Conservation (phyloP, 2,888 invertebrate genomes). For the Miltochrista miniata region DNA sequence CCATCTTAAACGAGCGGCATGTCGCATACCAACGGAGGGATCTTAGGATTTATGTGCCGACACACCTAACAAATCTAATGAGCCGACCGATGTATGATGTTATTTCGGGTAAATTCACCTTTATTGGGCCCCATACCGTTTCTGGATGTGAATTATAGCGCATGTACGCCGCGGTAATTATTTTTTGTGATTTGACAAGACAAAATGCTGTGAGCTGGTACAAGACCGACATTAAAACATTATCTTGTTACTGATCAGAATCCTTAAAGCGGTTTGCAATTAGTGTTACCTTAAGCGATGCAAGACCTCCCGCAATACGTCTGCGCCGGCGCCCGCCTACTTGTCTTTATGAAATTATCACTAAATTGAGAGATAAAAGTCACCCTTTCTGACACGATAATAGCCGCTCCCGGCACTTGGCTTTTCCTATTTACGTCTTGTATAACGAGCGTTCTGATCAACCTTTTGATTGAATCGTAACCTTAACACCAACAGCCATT, state of each 20-base stretch:
- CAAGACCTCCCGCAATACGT: conserved; percentile 64
- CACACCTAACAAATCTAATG: conserved; percentile 41
- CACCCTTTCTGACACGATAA: conserved; percentile 68
- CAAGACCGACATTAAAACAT: conserved; percentile 67
- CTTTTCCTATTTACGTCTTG: conserved; percentile 65
- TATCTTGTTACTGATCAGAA: conserved; percentile 77
- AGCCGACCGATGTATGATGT: conserved; percentile 22
- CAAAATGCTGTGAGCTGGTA: conserved; percentile 58
- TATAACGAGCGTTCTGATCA: conserved; percentile 36
- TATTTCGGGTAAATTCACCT: conserved; percentile 27
- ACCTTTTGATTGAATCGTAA: conserved; percentile 35
- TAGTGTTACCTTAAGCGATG: conserved; percentile 58
- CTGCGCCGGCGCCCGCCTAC: conserved; percentile 51
- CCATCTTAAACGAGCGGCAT: conserved; percentile 63
- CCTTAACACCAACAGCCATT: conserved; percentile 5
- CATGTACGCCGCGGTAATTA: conserved; percentile 42
- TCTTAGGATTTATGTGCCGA: conserved; percentile 43
- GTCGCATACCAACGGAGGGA: conserved; percentile 59
- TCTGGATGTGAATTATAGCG: conserved; percentile 22
- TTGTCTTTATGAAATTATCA: conserved; percentile 72
- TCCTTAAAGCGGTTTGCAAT: conserved; percentile 73
- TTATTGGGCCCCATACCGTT: conserved; percentile 23
- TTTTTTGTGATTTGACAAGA: conserved; percentile 46
- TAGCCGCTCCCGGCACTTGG: conserved; percentile 54
- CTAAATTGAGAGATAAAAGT: conserved; percentile 78